Base-by-base conservation (phyloP, 2,888 invertebrate species). In the Polydrusus cervinus region DNA sequence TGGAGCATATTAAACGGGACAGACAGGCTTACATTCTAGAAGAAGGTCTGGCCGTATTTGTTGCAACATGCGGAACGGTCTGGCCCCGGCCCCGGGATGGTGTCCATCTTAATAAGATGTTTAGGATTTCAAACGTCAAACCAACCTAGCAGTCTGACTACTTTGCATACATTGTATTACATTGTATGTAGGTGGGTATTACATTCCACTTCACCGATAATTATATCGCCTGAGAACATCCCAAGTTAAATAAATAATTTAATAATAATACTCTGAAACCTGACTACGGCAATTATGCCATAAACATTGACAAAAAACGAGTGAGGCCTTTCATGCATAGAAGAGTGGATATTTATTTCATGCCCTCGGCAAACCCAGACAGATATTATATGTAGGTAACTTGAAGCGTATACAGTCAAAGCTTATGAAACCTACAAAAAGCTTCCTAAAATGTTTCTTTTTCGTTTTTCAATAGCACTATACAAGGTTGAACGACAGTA, bases 1-100 rank as follows among this genome's bases (percentile, higher is more conserved):
- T n/a, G 13, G n/a, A 43, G n/a, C 43, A 43, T 43, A 43, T n/a
- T 43, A 43, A 43, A 43, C n/a, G n/a, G 43, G 43, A 43, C 43
- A 43, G 43, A n/a, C 2, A 11, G 9, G 5, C 43, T 43, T 43
- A 0, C 13, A 43, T 9, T 51, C 16, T 16, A 51, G 51, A 51
- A 51, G 51, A 51, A 20, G 51, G 20, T 49, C 16, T 49, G 25
- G 13, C n/a, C 25, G 53, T 53, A 53, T 53, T 53, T 20, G n/a
- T 55, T 34, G 55, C 13, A 55, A 51, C 34, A 55, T 55, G 55
- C 55, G 55, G 34, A 55, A 55, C 55, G 55, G n/a, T 55, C 55
- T 55, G 55, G 55, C 55, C 34, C 14, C 34, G 55, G 55, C 55
- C 34, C 14, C 34, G 14, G 34, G 30, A 55, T 55, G 34, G 55